phyloP scores from a whole-genome alignment of 2,888 invertebrate genomes.

The Fragum fragum region DNA sequence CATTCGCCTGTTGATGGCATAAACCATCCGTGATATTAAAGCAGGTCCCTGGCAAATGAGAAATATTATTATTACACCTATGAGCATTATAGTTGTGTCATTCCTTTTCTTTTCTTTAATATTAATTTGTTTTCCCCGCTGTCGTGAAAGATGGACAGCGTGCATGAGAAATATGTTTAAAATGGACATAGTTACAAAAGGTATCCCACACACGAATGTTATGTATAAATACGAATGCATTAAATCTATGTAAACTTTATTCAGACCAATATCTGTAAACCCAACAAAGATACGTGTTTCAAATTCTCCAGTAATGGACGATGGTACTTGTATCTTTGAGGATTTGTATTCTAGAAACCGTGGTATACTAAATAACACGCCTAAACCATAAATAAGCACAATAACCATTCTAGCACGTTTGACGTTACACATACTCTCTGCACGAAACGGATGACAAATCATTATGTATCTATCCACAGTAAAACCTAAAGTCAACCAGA shows the following conservation, averaged over 20 bases:
- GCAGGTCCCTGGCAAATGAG: conserved; percentile 86
- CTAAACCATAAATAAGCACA: conserved; percentile 74
- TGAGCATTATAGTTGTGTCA: conserved; percentile 87
- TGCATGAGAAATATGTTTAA: conserved; percentile 85
- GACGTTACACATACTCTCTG: conserved; percentile 83
- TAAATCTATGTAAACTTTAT: conserved; percentile 78
- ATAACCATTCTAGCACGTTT: conserved; percentile 82
- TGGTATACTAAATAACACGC: conserved; percentile 84
- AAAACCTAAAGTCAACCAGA: conserved; percentile 86
- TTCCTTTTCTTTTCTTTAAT: conserved; percentile 84
- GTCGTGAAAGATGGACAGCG: conserved; percentile 83
- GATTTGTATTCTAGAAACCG: conserved; percentile 85
- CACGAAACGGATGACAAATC: conserved; percentile 86
- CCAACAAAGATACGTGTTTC: conserved; percentile 62
- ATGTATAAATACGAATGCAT: conserved; percentile 86
- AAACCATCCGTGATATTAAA: conserved; percentile 85
- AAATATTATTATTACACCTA: conserved; percentile 86
- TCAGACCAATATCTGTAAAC: conserved; percentile 80
- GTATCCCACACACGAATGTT: conserved; percentile 85
- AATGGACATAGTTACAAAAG: conserved; percentile 85
- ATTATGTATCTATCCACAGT: conserved; percentile 86
- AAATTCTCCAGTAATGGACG: conserved; percentile 26
- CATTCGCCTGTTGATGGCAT: conserved; percentile 78
- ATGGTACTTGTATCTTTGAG: conserved; percentile 53
- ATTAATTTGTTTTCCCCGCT: conserved; percentile 82